A percentile compares a stretch with the other conserved stretches of the same genome.
Evolutionary conservation across 2,797 vertebrate genomes (phyloP).

Genomic region (Ptychadena robeensis): DNA sequence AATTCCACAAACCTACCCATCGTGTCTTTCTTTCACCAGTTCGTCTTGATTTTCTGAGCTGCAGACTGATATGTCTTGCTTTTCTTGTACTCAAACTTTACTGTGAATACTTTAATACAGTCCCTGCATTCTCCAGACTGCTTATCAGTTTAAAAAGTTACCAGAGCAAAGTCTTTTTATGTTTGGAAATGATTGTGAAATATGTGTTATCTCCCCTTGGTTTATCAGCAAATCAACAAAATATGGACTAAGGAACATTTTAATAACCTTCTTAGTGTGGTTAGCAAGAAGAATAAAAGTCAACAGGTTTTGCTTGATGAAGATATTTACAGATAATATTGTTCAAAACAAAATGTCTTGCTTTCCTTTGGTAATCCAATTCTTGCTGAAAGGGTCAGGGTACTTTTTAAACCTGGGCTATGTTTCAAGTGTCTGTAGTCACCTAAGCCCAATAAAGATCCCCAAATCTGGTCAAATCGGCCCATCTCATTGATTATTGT

Average conservation of each 20-base stretch:
- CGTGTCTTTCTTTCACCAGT: neutral
- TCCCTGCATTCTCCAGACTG: neutral
- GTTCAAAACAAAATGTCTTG: too few relatives aligned
- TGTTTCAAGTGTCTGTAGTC: too few relatives aligned
- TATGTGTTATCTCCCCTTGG: neutral
- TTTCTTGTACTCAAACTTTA: neutral
- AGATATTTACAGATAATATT: too few relatives aligned
- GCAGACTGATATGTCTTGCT: neutral
- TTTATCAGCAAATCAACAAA: neutral
- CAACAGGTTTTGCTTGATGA: neutral
- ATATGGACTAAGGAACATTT: neutral
- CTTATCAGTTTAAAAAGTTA: constrained; percentile 23
- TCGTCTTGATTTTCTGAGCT: neutral
- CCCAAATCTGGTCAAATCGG: too few relatives aligned
- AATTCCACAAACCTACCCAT: neutral
- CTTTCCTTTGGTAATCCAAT: too few relatives aligned
- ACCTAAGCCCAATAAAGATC: too few relatives aligned
- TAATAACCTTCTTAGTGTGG: neutral
- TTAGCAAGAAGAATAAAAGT: neutral
- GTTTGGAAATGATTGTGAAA: neutral
- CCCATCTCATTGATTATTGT: too few relatives aligned
- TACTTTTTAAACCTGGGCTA: too few relatives aligned
- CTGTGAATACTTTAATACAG: neutral
- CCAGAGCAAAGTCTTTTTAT: constrained; percentile 34
- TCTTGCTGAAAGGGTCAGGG: too few relatives aligned